phyloP scores from a whole-genome alignment of 2,797 vertebrate species.

The Acipenser ruthenus region DNA sequence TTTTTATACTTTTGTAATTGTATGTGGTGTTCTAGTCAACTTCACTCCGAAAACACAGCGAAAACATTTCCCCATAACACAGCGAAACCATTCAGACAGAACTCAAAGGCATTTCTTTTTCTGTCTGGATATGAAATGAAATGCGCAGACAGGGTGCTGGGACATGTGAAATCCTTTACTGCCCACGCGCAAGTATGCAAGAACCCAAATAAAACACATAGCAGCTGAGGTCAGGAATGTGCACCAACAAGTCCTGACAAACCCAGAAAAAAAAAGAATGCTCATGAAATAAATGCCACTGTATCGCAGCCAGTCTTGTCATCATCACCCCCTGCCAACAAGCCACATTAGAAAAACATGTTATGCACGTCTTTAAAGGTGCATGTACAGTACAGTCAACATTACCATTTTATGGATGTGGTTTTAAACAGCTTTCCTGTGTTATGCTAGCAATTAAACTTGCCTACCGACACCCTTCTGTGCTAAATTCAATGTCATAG shows the following conservation, averaged over 20 bases:
- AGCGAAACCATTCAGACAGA: not conserved
- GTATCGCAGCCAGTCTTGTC: conserved; percentile 11
- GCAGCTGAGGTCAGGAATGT: conserved; percentile 65
- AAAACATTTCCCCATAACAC: too few relatives aligned
- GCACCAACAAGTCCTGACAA: conserved; percentile 61
- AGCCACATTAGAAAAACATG: conserved; percentile 12
- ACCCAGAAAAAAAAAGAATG: conserved; percentile 44
- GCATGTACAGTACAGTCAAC: not conserved
- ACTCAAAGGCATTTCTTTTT: not conserved
- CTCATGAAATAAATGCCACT: conserved; percentile 15
- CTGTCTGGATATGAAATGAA: not conserved
- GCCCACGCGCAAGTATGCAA: conserved; percentile 41
- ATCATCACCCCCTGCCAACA: conserved; percentile 1
- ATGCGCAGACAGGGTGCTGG: not conserved
- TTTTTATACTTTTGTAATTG: not conserved
- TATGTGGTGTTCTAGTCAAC: not conserved
- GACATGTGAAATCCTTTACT: conserved; percentile 11
- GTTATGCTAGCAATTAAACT: not conserved
- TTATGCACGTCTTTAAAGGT: not conserved
- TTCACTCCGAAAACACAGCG: too few relatives aligned
- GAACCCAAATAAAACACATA: conserved; percentile 29
- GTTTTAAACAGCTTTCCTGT: not conserved
- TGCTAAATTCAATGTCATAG: too few relatives aligned
- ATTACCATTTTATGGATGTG: not conserved
- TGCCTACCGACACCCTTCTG: not conserved